Percentiles rank a stretch among this genome's conserved stretches.
phyloP scores from a whole-genome alignment of 2,797 vertebrate species.

The Menidia menidia region DNA sequence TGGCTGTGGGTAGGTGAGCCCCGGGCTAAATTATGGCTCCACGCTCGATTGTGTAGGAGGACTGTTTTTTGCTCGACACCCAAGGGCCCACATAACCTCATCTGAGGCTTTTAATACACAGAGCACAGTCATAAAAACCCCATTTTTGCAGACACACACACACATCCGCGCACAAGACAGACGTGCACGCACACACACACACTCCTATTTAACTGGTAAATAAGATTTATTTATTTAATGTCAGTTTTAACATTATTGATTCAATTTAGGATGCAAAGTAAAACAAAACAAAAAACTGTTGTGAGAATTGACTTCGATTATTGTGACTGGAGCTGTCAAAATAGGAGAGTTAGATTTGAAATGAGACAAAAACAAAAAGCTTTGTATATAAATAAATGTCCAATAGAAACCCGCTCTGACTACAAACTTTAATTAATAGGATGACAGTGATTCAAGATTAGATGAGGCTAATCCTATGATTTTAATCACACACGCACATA shows the following conservation, averaged over 20 bases:
- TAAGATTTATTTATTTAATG: not conserved
- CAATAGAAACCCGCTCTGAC: too few relatives aligned
- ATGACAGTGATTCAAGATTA: constrained; percentile 5
- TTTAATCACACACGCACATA: not conserved
- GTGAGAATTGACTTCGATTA: not conserved
- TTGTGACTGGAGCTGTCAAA: not conserved
- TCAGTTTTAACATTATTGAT: constrained; percentile 10
- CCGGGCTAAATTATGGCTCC: constrained; percentile 76
- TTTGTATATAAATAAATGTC: not conserved
- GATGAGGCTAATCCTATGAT: not conserved
- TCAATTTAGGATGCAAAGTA: not conserved
- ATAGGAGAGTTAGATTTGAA: not conserved
- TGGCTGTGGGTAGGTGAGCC: constrained; percentile 84
- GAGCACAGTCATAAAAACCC: constrained; percentile 52
- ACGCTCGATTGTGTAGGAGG: constrained; percentile 81
- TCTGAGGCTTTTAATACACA: constrained; percentile 80
- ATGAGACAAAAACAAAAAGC: not conserved
- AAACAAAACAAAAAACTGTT: not conserved
- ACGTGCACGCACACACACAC: constrained; percentile 12
- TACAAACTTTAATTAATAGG: not conserved
- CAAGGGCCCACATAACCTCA: constrained; percentile 79
- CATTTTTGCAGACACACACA: constrained; percentile 39
- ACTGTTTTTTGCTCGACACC: constrained; percentile 77
- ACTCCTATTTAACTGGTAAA: not conserved
- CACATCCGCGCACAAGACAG: constrained; percentile 11